Percentiles rank a stretch among this genome's conserved stretches.
Evolutionary conservation across 2,113 vertebrate species (phyloP).

Genomic region (Cnemophilus loriae): DNA sequence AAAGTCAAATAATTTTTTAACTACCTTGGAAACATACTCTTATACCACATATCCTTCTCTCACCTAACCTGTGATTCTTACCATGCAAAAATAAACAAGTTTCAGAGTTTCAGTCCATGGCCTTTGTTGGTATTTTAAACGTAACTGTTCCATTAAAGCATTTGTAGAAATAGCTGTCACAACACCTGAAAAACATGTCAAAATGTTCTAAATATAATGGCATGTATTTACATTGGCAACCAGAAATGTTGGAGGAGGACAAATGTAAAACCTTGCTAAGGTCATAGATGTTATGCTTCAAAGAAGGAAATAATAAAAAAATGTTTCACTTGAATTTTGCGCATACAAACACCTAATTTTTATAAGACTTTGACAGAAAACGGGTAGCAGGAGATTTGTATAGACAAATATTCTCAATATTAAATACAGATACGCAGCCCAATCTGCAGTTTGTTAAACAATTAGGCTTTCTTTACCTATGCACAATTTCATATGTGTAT

Average conservation of each 20-base stretch:
- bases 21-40: background rate
- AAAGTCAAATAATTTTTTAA: background rate
- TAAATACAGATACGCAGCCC: background rate
- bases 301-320: background rate
- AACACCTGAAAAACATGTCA: constrained; percentile 33
- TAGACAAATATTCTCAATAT: background rate
- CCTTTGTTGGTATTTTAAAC: constrained; percentile 76
- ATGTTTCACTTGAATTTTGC: background rate
- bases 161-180: background rate
- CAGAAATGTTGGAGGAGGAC: background rate
- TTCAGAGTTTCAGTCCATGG: constrained; percentile 81
- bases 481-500: background rate
- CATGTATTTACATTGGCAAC: background rate
- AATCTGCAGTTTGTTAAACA: background rate
- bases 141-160: constrained; percentile 65
- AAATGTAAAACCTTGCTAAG: background rate
- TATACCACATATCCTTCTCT: background rate
- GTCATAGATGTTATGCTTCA: background rate
- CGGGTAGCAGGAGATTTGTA: background rate
- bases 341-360: background rate
- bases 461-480: background rate
- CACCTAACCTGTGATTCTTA: constrained; percentile 34
- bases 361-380: background rate
- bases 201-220: background rate
- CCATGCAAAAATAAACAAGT: constrained; percentile 81